phyloP scores from a whole-genome alignment of 2,888 invertebrate genomes.

The Homarus gammarus region DNA sequence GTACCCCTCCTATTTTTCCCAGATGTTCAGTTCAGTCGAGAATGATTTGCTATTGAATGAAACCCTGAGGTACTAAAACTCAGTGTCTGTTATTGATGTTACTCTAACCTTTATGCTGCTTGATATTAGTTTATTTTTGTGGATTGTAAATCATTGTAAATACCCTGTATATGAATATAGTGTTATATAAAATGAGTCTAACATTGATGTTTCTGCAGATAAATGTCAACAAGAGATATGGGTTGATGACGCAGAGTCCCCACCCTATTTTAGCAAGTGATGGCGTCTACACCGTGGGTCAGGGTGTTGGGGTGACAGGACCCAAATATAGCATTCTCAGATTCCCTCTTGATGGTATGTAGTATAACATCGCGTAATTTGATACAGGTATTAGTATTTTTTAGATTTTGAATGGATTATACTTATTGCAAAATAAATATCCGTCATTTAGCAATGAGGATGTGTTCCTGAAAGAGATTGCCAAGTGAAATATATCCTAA shows the following conservation, averaged over 20 bases:
- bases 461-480: not conserved
- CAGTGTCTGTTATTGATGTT: no score
- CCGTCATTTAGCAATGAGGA: no score
- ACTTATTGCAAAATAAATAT: not conserved
- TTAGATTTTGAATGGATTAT: not conserved
- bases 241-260: constrained; percentile 70
- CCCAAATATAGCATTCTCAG: constrained; percentile 72
- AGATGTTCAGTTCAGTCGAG: no score
- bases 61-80: no score
- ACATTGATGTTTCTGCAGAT: constrained; percentile 55
- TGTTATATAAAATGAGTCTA: no score
- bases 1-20: no score
- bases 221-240: constrained; percentile 65
- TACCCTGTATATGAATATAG: no score
- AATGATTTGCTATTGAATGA: no score
- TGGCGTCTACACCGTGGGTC: constrained; percentile 74
- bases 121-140: no score
- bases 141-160: no score
- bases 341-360: constrained; percentile 69
- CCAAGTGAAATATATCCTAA: not conserved
- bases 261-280: constrained; percentile 64
- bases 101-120: no score
- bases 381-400: no score
- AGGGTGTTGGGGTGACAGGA: constrained; percentile 72
- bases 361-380: not conserved